Conservation (phyloP, 2,113 vertebrate species). For the Scalopus aquaticus region DNA sequence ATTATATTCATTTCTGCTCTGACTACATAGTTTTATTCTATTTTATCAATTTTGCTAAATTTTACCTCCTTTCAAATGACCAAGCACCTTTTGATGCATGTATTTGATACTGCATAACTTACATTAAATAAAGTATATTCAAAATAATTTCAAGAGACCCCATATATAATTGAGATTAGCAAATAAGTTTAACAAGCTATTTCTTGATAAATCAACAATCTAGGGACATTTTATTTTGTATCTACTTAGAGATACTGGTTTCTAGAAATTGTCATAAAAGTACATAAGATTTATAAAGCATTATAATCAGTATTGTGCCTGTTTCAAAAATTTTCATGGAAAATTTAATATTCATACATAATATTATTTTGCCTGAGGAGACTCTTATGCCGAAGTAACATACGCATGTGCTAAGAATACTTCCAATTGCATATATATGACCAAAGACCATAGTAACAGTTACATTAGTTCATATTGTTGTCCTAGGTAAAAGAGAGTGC, state of each 20-base stretch:
- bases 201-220: neutral
- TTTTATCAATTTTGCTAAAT: neutral
- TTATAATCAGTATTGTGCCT: constrained; percentile 43
- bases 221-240: neutral
- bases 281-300: constrained; percentile 17
- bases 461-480: constrained; percentile 44
- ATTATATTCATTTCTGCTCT: neutral
- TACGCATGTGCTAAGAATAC: neutral
- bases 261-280: constrained; percentile 27
- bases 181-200: neutral
- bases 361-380: constrained; percentile 50
- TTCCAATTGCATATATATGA: neutral
- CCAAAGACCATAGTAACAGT: neutral
- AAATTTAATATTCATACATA: constrained; percentile 61
- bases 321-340: constrained; percentile 63
- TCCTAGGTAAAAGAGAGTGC: neutral
- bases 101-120: neutral
- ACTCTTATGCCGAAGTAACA: constrained; percentile 61
- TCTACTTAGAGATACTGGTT: neutral
- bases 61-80: neutral
- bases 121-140: neutral
- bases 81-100: neutral
- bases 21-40: neutral
- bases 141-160: neutral
- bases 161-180: neutral